A percentile compares a stretch with the other conserved stretches of the same genome.
Evolutionary conservation across 2,888 invertebrate genomes (phyloP).

Genomic region (Diaphora mendica): DNA sequence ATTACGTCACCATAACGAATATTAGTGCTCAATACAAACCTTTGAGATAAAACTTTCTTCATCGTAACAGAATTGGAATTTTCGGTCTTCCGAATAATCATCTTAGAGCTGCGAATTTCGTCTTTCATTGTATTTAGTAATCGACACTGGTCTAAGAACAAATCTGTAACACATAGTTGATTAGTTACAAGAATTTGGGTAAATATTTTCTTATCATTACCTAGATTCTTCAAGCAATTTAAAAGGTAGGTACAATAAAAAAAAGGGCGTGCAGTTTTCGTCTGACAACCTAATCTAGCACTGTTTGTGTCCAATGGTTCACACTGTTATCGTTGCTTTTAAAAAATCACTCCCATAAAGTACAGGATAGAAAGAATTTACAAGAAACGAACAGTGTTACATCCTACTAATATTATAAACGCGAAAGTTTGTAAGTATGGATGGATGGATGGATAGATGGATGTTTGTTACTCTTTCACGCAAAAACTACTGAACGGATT

Average conservation of each 20-base stretch:
- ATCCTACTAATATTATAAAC: too few relatives aligned
- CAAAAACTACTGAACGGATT: too few relatives aligned
- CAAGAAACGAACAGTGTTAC: too few relatives aligned
- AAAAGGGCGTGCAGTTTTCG: background rate
- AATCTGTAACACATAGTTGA: conserved; percentile 51
- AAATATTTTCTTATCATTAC: background rate
- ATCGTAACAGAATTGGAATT: conserved; percentile 55
- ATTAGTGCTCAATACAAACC: conserved; percentile 32
- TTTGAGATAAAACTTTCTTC: conserved; percentile 53
- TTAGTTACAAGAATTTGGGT: background rate
- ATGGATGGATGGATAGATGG: too few relatives aligned
- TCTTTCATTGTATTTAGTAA: conserved; percentile 64
- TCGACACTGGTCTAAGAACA: conserved; percentile 68
- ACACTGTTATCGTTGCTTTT: background rate
- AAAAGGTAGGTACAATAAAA: background rate
- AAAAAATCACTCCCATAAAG: background rate
- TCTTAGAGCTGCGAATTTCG: conserved; percentile 61
- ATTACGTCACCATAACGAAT: background rate
- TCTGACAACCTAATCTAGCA: background rate
- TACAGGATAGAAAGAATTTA: background rate
- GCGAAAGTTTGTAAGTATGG: too few relatives aligned
- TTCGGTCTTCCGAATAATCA: conserved; percentile 56
- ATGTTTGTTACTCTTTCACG: too few relatives aligned
- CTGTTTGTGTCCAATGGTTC: background rate
- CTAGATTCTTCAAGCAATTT: background rate